Percentiles rank a stretch among this genome's conserved stretches.
phyloP scores from a whole-genome alignment of 2,888 invertebrate species.

The Drosophila mimetica region DNA sequence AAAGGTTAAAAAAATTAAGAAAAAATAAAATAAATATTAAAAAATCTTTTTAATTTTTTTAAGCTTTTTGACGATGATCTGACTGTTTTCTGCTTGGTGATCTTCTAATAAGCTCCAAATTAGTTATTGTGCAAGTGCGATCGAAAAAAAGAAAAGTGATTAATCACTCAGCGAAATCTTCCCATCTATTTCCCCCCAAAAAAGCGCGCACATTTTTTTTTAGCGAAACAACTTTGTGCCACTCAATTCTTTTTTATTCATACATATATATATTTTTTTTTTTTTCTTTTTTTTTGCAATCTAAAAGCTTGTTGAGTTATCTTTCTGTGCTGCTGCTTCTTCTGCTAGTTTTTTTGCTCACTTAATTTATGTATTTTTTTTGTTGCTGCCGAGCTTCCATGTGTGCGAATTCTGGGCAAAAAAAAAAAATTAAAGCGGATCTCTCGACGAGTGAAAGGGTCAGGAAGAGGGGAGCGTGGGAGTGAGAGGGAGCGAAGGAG shows the following conservation, averaged over 20 bases:
- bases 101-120: too few species aligned
- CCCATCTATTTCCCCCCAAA: constrained; percentile 14
- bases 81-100: too few species aligned
- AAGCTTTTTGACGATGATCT: too few species aligned
- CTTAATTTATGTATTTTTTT: constrained; percentile 63
- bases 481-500: neutral
- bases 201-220: constrained; percentile 17
- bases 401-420: constrained; percentile 38
- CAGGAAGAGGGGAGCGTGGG: constrained; percentile 3
- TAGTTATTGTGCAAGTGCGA: too few species aligned
- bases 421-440: constrained; percentile 23
- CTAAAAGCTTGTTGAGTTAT: constrained; percentile 35
- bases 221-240: constrained; percentile 5
- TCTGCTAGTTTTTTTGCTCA: constrained; percentile 57
- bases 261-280: constrained; percentile 1
- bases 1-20: too few species aligned
- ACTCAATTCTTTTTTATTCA: constrained; percentile 1
- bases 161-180: constrained; percentile 4
- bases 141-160: constrained; percentile 1
- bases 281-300: constrained; percentile 6
- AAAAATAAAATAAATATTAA: too few species aligned
- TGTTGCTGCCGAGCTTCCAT: constrained; percentile 22
- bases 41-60: too few species aligned
- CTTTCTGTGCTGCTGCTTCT: constrained; percentile 56
- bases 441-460: constrained; percentile 43